Percentiles rank a stretch among this genome's conserved stretches.
phyloP scores from a whole-genome alignment of 2,888 invertebrate species.

The Apamea anceps region DNA sequence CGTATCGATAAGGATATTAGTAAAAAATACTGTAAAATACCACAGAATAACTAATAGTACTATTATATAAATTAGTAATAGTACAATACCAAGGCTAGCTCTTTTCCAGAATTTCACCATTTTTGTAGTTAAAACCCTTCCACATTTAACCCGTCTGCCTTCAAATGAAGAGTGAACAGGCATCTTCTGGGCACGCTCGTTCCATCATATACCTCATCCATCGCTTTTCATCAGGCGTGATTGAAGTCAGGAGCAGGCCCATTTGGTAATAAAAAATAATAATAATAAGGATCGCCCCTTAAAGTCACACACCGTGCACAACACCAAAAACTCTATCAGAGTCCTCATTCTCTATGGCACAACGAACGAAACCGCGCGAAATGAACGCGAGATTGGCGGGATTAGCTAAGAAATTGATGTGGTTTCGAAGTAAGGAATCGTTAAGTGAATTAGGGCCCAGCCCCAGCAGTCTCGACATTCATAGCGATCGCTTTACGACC shows the following conservation, averaged over 20 bases:
- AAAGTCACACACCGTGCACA: background rate
- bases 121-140: background rate
- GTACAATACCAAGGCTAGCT: too few relatives aligned
- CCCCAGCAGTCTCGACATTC: too few relatives aligned
- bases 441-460: too few relatives aligned
- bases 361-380: background rate
- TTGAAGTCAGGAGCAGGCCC: background rate
- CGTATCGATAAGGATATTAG: too few relatives aligned
- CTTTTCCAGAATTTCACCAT: too few relatives aligned
- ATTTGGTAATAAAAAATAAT: background rate
- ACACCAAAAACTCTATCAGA: background rate
- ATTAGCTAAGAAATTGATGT: too few relatives aligned
- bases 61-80: too few relatives aligned
- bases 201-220: background rate
- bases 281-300: too few relatives aligned
- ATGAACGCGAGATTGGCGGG: background rate
- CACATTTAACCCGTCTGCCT: background rate
- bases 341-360: background rate
- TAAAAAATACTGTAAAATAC: too few relatives aligned
- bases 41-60: too few relatives aligned
- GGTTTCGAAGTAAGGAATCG: too few relatives aligned
- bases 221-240: background rate
- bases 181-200: background rate
- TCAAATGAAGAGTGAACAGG: background rate
- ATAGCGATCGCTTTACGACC: too few relatives aligned